Evolutionary conservation across 2,888 invertebrate species (phyloP).

Genomic region (Drosophila affinis): DNA sequence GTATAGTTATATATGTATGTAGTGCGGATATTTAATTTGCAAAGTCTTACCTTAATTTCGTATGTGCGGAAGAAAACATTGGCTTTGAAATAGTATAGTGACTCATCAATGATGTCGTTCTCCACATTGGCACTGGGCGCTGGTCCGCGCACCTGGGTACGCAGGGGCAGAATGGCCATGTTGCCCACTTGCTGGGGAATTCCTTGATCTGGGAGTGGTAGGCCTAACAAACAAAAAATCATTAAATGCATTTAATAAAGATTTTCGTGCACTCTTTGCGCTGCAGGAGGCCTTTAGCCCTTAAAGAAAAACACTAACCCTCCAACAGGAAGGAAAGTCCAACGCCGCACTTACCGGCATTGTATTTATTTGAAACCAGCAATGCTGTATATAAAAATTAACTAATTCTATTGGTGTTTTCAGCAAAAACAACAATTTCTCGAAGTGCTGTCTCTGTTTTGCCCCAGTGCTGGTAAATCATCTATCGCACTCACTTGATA

Average conservation of each 20-base stretch:
- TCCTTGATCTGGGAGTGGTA: conserved; percentile 96
- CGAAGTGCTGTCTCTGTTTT: too few species aligned
- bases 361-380: background rate
- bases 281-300: conserved; percentile 23
- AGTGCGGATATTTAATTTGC: background rate
- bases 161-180: conserved; percentile 95
- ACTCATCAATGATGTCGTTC: conserved; percentile 98
- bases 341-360: background rate
- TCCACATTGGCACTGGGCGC: conserved; percentile 91
- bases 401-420: too few species aligned
- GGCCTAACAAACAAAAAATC: conserved; percentile 86
- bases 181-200: conserved; percentile 92
- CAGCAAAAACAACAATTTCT: too few species aligned
- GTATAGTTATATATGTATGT: background rate
- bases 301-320: background rate
- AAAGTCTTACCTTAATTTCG: conserved; percentile 93
- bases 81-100: conserved; percentile 98
- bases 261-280: background rate
- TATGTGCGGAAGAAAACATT: conserved; percentile 99
- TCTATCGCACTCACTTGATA: too few species aligned
- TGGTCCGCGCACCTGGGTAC: conserved; percentile 96
- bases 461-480: too few species aligned
- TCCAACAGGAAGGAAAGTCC: background rate
- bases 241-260: background rate
- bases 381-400: background rate